Evolutionary conservation across 64 coral and sea anemone genomes (phyloP), one percentile per base, ranked within the genome.

Genomic region (Acropora yongei): DNA sequence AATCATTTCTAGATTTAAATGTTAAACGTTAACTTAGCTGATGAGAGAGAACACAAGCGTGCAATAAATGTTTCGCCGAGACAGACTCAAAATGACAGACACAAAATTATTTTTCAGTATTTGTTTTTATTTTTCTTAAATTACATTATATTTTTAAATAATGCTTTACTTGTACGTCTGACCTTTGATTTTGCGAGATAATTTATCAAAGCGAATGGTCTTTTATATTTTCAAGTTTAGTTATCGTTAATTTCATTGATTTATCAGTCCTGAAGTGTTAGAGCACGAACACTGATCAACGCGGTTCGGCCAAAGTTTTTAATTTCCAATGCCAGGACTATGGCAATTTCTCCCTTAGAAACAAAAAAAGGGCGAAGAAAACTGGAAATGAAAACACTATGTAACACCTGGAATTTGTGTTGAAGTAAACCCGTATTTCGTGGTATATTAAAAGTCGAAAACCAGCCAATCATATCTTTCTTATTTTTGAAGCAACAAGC

Each of bases 361-460:
- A 61, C 49, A 60, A 5, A 71, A 84, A 84, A 41, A 41, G 17
- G 16, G 17, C 13, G 4, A 66, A n/a, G 67, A 57, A 60, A 45
- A 30, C 30, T 30, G 30, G 30, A 67, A 16, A 67, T 17, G 18
- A 49, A 84, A 20, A 41, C 82, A 43, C 5, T n/a, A 17, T 13
- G 3, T 9, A 84, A 84, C 82, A 84, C 82, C 82, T 84, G 82
- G 82, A 71, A 16, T 84, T 8, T 63, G 3, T 68, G 82, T 84
- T 84, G 82, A 84, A 69, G 13, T 71, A 84, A 71, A 84, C 82
- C 71, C 48, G 14, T 71, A 66, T 47, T 68, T 84, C 71, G 82
- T 84, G 47, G 40, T 47, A 68, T 84, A 71, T 84, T 84, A 84
- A 69, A 45, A 71, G 16, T 17, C 82, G 3, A 2, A 16, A 16